Evolutionary conservation across 2,113 vertebrate species (phyloP), one percentile per base, ranked within the genome.

Genomic region (Solea senegalensis): DNA sequence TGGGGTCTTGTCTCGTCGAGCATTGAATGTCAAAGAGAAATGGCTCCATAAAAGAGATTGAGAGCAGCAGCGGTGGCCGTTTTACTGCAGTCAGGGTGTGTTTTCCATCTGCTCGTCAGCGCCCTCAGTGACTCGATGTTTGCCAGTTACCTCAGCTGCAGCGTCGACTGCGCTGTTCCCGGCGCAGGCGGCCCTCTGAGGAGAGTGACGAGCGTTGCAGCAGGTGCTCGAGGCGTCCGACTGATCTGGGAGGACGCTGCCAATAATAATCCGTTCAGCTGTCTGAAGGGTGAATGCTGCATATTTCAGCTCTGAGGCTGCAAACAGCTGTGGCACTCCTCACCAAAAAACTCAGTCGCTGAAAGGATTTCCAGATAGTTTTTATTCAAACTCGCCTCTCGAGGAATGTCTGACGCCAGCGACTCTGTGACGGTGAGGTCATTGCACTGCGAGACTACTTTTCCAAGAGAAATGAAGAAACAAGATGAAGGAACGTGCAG

Each of bases 351-450:
- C 57, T 12, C 46, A 5, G 2, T 12, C 1, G 16, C 26, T 48
- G 10, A 65, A 57, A 65, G 5, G 9, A 34, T 34, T 34, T 34
- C 13, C 45, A 51, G 59, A 77, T 70, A 27, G 21, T 21, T 65
- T 79, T 72, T 66, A 68, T 77, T 79, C 41, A 72, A 15, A 66
- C 34, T 34, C 34, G 34, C 34, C 34, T 34, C 34, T 2, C 5
- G 34, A 34, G 34, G 34, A 34, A 34, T 34, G 34, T 34, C 34
- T 34, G 34, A 34, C 34, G 3, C 3, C 34, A 34, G 34, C 34
- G 5, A 34, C 34, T 34, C 34, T 3, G 34, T 34, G 34, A 34
- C 34, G 0, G 34, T 34, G 34, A 34, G 34, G 34, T 34, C 34
- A 34, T 34, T 34, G 3, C 34, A 6, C 34, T 34, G 34, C 34